A percentile compares a stretch with the other conserved stretches of the same genome.
Conservation (phyloP, 1,140 invertebrate species). For the Pseudachorutes palmiensis region DNA sequence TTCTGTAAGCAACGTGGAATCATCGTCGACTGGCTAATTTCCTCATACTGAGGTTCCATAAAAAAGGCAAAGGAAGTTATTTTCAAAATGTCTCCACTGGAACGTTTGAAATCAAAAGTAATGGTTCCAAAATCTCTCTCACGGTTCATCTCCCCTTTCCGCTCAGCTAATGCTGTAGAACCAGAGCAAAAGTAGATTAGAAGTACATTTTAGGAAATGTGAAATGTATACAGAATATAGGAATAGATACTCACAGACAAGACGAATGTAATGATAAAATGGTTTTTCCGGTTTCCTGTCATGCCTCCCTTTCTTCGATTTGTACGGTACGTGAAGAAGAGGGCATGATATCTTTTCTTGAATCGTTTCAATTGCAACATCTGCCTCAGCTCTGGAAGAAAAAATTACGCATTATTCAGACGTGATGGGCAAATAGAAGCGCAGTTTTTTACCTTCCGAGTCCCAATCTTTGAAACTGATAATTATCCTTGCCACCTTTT, state of each 20-base stretch:
- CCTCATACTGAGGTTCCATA: background rate
- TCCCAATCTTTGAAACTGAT: background rate
- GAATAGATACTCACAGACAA: background rate
- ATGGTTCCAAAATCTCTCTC: constrained; percentile 14
- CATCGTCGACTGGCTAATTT: background rate
- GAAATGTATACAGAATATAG: background rate
- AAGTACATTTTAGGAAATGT: background rate
- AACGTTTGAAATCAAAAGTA: constrained; percentile 9
- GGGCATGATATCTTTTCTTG: background rate
- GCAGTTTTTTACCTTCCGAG: background rate
- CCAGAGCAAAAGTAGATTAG: constrained; percentile 10
- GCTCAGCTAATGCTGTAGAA: background rate
- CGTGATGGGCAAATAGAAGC: too few relatives aligned
- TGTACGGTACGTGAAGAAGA: background rate
- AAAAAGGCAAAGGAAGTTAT: background rate
- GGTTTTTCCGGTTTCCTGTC: background rate
- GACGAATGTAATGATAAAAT: background rate
- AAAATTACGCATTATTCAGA: too few relatives aligned
- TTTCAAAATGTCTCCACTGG: background rate
- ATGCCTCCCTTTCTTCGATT: background rate
- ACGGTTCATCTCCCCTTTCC: background rate
- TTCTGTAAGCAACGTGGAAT: background rate
- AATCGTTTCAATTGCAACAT: too few relatives aligned
- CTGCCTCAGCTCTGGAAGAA: too few relatives aligned
- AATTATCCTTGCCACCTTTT: background rate